phyloP scores from a whole-genome alignment of 2,888 invertebrate species.

The Tipula unca region DNA sequence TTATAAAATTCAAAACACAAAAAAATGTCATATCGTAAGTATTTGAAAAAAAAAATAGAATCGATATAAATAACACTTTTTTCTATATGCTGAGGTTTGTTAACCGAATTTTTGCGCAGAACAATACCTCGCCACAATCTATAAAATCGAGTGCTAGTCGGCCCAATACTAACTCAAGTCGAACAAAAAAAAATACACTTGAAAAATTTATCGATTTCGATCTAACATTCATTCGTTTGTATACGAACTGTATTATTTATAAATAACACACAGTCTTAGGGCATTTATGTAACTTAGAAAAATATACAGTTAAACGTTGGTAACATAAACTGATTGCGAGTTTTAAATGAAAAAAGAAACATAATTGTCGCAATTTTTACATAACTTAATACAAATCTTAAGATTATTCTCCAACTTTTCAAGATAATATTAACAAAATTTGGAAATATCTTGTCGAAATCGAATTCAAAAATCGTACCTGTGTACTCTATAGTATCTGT shows the following conservation, averaged over 20 bases:
- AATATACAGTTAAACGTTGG: neutral
- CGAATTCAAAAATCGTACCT: too few relatives aligned
- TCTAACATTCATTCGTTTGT: neutral
- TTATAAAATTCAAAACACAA: neutral
- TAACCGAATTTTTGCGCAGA: neutral
- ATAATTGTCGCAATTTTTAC: too few relatives aligned
- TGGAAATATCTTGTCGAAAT: too few relatives aligned
- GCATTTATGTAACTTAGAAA: neutral
- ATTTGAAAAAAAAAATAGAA: neutral
- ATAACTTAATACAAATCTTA: too few relatives aligned
- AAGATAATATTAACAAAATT: too few relatives aligned
- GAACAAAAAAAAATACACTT: neutral
- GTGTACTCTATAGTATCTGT: too few relatives aligned
- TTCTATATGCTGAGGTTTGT: neutral
- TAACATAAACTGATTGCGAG: neutral
- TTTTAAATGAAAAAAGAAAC: neutral
- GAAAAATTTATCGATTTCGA: neutral
- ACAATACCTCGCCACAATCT: neutral
- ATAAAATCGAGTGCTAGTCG: neutral
- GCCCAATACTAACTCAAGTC: neutral
- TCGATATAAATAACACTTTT: neutral
- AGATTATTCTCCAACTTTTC: too few relatives aligned
- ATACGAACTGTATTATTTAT: neutral
- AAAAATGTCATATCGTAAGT: neutral
- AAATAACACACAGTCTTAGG: neutral